phyloP scores from a whole-genome alignment of 2,797 vertebrate genomes.

The Falco rusticolus region DNA sequence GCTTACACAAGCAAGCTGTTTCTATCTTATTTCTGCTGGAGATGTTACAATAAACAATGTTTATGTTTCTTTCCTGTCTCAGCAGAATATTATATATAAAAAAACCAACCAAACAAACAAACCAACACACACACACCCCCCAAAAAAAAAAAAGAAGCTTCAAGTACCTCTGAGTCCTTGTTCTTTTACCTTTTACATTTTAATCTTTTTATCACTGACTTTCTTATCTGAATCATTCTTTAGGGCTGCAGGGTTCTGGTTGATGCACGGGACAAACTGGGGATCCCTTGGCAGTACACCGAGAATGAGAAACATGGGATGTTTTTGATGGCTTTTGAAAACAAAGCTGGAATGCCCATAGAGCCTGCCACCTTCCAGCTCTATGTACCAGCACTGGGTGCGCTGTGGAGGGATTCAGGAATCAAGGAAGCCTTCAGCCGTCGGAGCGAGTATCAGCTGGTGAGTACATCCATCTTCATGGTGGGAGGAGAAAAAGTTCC shows the following conservation, averaged over 20 bases:
- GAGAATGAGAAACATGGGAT: constrained; percentile 97
- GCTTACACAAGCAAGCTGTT: neutral
- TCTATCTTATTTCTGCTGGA: neutral
- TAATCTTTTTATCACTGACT: neutral
- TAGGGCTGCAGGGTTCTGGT: constrained; percentile 94
- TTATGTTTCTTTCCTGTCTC: neutral
- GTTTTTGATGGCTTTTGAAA: constrained; percentile 97
- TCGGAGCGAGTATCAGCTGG: constrained; percentile 95
- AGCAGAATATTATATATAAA: neutral
- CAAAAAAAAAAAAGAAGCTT: neutral
- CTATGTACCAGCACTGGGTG: constrained; percentile 87
- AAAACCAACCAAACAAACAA: neutral
- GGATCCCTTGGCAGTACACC: constrained; percentile 91
- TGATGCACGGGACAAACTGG: constrained; percentile 94
- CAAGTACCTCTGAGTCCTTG: neutral
- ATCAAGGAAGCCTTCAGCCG: constrained; percentile 90
- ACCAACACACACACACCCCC: too few relatives aligned
- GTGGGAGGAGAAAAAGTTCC: neutral
- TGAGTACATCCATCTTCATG: constrained; percentile 71
- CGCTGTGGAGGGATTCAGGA: constrained; percentile 89
- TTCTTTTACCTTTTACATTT: neutral
- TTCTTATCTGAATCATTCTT: neutral
- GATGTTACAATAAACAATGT: neutral
- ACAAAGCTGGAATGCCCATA: constrained; percentile 87
- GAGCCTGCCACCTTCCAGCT: constrained; percentile 94